Evolutionary conservation across 1,140 invertebrate genomes (phyloP), one percentile per base, ranked within the genome.

Genomic region (Drosophila ohnishii): DNA sequence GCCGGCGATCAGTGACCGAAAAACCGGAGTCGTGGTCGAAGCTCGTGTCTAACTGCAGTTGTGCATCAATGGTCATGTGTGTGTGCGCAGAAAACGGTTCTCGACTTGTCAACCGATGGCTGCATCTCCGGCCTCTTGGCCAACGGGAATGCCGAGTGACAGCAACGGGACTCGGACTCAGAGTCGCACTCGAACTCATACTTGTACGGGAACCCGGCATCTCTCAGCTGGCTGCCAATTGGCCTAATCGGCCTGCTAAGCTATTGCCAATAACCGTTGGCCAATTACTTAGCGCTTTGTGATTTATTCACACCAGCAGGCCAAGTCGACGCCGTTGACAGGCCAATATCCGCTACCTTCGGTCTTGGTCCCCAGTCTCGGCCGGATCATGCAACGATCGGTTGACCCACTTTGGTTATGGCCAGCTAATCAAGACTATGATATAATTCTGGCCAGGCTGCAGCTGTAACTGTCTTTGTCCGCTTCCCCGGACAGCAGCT

Each of bases 241-340:
- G 75, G 71, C 75, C 45, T 87, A 87, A 82, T 82, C 78, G 75
- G 59, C 48, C 59, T 56, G 66, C 66, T 77, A 63, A 77, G 75
- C 76, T 63, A 62, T 79, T 82, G 71, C 64, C 80, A 83, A 86
- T 87, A 86, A 86, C 82, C 70, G 82, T 85, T 86, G 60, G 79
- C 56, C 82, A 82, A 82, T 86, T 86, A 86, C 75, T 86, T 87
- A 80, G 64, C 42, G 39, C 63, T 16, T 47, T 59, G 62, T 76
- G 73, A 76, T 60, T 75, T 76, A 76, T 76, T 75, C 64, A 48
- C 74, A 69, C 73, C 74, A 70, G 37, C 48, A 67, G 37, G 25
- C 51, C 51, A 37, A 44, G 25, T 16, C 10, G 57, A 34, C 47
- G 53, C 67, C 79, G 74, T 74, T 77, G 78, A 75, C 73, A 77